Evolutionary conservation across 1,140 invertebrate species (phyloP), one percentile per base, ranked within the genome.

Genomic region (Sycobia sp.): DNA sequence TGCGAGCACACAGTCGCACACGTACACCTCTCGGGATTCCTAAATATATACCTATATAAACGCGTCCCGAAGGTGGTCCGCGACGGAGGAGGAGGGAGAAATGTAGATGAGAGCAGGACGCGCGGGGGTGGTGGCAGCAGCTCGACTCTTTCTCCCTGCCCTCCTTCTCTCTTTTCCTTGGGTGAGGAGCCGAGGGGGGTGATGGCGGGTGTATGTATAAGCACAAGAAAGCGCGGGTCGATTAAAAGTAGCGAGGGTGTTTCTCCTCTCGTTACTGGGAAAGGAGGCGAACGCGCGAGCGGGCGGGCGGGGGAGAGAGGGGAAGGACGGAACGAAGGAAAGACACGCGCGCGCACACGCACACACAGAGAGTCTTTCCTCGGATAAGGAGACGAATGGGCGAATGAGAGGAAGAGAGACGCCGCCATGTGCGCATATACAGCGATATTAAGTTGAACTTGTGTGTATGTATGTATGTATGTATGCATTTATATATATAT

Each of bases 171-270:
- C n/a, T n/a, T n/a, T n/a, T n/a, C n/a, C n/a, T n/a, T n/a, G n/a
- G n/a, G n/a, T n/a, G n/a, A n/a, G n/a, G n/a, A n/a, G n/a, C n/a
- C n/a, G n/a, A 16, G 27, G 34, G 65, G 36, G 59, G 58, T 67
- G 71, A 68, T 47, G 53, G 67, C 55, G 65, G 76, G 76, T 77
- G 76, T 77, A 78, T 78, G 78, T 80, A 80, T 79, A 79, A 82
- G 79, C 76, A 79, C 75, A 81, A 81, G 79, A 82, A 81, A 82
- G 78, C 79, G 77, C 76, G 80, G 80, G 80, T 81, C 79, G 80
- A 82, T 81, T 82, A 82, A 82, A 82, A 82, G 79, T 81, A 82
- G 78, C 80, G 78, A 82, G 79, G 80, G 80, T 81, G 78, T 81
- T 81, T 82, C 79, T 81, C 78, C 78, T 80, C 79, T 81, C 77